Evolutionary conservation across 92 coral and sea anemone genomes (phyloP), one percentile per base, ranked within the genome.

Genomic region (Bergia sp.): DNA sequence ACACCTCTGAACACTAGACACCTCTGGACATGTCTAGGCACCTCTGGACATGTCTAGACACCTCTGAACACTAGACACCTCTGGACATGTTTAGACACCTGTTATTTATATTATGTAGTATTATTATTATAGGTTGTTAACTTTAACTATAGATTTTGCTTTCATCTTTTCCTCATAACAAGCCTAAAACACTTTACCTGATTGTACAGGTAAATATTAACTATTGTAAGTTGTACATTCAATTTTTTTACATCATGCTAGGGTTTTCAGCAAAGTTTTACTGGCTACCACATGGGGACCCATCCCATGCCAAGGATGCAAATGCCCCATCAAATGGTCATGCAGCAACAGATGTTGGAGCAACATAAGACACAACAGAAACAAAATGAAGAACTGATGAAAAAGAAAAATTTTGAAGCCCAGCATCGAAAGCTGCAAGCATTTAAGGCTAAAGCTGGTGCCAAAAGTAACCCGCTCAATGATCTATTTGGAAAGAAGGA

Each of bases 351-450:
- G 40, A 87, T 92, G 91, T 89, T 95, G 21, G 91, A 90, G 20
- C 93, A 95, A 57, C 97, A 94, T 66, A 95, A 93, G 78, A 95
- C 90, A 78, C 89, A 89, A 9, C 88, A 90, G 43, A 93, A 93
- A 85, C 93, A 90, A 76, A 88, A 91, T 80, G 94, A 91, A 43
- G 96, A 95, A 74, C 11, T 93, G 13, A 91, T 88, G 53, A 97
- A 93, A 88, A 95, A 95, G 91, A 90, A 91, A 81, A 90, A 92
- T 9, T 92, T 95, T 94, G 99, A 97, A 89, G 89, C 92, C 66
- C 96, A 97, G 66, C 98, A 95, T 77, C 89, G 93, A 79, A 92
- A 91, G 44, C 85, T 95, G 74, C 94, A 95, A 87, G 91, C 94
- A 75, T 92, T 96, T 49, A 91, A 94, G 75, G 85, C 88, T 55